Percentiles rank a stretch among this genome's conserved stretches.
These are phyloP conservation scores for Corydoras maculifer DNA, from an alignment of 2,113 vertebrate species.

Conservation along the genomic window DNA sequence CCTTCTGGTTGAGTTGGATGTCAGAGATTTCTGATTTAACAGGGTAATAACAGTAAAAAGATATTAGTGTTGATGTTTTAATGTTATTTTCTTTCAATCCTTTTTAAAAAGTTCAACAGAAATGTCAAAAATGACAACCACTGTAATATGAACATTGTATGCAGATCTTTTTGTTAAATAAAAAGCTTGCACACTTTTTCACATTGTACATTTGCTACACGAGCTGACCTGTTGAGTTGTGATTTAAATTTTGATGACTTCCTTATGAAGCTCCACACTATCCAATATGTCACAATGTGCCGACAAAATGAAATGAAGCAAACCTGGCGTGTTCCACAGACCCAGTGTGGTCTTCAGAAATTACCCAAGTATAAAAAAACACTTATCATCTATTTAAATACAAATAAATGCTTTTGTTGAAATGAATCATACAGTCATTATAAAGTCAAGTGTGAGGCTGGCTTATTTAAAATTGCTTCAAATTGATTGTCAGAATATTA, in stretches of 20 bases:
- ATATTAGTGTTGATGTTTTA: too few relatives aligned
- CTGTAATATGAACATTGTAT: neutral
- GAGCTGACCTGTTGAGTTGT: neutral
- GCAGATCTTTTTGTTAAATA: neutral
- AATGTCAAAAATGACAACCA: neutral
- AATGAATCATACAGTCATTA: constrained; percentile 3
- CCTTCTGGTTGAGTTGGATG: too few relatives aligned
- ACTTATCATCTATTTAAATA: neutral
- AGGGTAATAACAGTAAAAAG: too few relatives aligned
- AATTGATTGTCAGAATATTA: constrained; percentile 22
- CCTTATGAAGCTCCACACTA: neutral
- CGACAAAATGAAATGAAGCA: neutral
- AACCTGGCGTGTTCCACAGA: constrained; percentile 9
- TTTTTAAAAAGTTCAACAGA: neutral
- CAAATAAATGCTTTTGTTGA: constrained; percentile 18
- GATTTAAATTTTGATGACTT: constrained; percentile 14
- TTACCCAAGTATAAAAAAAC: constrained; percentile 7
- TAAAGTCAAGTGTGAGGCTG: neutral
- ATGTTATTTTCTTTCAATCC: too few relatives aligned
- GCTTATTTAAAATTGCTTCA: constrained; percentile 24
- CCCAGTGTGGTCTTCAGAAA: constrained; percentile 4
- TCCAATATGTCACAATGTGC: constrained; percentile 1
- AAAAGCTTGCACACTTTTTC: neutral
- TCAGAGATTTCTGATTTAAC: too few relatives aligned
- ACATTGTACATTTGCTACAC: constrained; percentile 6